Conservation (phyloP, 1,140 invertebrate species). For the Trissolcus basalis region DNA sequence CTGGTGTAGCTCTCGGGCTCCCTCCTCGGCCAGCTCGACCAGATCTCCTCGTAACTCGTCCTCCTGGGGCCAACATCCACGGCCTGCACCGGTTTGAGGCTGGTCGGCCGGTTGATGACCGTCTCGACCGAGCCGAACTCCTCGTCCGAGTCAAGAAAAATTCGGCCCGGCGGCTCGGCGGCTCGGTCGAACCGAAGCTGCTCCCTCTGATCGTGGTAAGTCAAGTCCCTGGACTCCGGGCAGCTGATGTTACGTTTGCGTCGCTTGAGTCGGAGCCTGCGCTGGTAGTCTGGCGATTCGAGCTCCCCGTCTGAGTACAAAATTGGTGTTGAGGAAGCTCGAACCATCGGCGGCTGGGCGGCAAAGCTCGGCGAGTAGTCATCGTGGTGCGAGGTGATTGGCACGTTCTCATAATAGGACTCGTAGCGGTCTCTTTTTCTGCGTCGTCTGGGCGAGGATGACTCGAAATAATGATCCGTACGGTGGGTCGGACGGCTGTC, state of each 20-base stretch:
- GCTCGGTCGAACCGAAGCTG: constrained; percentile 27
- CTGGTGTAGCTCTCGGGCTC: constrained; percentile 15
- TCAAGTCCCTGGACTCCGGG: constrained; percentile 63
- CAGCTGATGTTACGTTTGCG: constrained; percentile 69
- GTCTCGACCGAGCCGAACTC: constrained; percentile 72
- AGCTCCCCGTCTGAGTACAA: constrained; percentile 66
- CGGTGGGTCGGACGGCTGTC: constrained; percentile 23
- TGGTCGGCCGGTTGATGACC: constrained; percentile 61
- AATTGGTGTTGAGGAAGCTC: constrained; percentile 69
- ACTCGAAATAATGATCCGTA: constrained; percentile 46
- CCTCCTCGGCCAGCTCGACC: constrained; percentile 13
- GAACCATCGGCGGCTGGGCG: constrained; percentile 56
- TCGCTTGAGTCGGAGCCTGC: constrained; percentile 54
- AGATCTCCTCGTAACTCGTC: constrained; percentile 29
- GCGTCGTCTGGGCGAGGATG: constrained; percentile 39
- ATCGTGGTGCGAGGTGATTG: constrained; percentile 34
- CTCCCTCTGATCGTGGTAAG: constrained; percentile 21
- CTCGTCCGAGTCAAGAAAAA: constrained; percentile 68
- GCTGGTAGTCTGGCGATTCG: constrained; percentile 37
- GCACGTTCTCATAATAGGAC: constrained; percentile 61
- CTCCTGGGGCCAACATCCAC: constrained; percentile 17
- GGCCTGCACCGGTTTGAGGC: background rate
- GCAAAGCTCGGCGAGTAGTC: constrained; percentile 54
- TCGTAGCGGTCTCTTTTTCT: constrained; percentile 51
- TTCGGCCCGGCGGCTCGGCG: too few species aligned